Evolutionary conservation across 2,113 vertebrate species (phyloP), one percentile per base, ranked within the genome.

Genomic region (Onychostruthus taczanowskii): DNA sequence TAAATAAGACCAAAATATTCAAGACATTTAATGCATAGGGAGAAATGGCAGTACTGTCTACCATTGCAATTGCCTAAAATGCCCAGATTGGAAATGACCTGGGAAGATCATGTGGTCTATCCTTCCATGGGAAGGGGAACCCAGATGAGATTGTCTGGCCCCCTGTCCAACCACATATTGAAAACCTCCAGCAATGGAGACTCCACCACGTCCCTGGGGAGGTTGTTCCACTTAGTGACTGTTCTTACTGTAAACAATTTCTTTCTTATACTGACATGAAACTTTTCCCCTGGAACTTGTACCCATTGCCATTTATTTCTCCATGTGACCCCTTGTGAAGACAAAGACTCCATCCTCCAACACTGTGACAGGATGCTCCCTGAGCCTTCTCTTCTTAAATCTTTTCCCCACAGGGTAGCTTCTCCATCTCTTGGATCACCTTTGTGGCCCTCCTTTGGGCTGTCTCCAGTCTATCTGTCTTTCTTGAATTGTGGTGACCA

Each of bases 91-190:
- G 31, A 77, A 84, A 10, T 5, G 14, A 46, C 22, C 52, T 59
- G 0, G 0, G 28, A 72, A 80, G 35, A 35, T 76, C 24, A 43
- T 13, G 62, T n/a, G 11, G 5, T 55, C 28, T 31, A 8, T 23
- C 23, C 6, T 69, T 69, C 24, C 14, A 5, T 8, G 6, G 23
- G 18, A 73, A 68, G 31, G 21, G 19, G 27, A 58, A 9, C 49
- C 19, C 28, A 24, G 24, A 8, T 63, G 58, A 72, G 23, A 43
- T 68, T 61, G 10, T 47, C 28, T 70, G 56, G 3, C 37, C 24
- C 7, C 11, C 27, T 88, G 22, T n/a, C 17, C 28, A 44, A 6
- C 5, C 1, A 1, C 10, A 27, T 19, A 14, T 5, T 47, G n/a
- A 64, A 82, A 92, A 64, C 7, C 11, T 59, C 3, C 4, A 4